Evolutionary conservation across 2,888 invertebrate genomes (phyloP).

Genomic region (Morpho achilles): DNA sequence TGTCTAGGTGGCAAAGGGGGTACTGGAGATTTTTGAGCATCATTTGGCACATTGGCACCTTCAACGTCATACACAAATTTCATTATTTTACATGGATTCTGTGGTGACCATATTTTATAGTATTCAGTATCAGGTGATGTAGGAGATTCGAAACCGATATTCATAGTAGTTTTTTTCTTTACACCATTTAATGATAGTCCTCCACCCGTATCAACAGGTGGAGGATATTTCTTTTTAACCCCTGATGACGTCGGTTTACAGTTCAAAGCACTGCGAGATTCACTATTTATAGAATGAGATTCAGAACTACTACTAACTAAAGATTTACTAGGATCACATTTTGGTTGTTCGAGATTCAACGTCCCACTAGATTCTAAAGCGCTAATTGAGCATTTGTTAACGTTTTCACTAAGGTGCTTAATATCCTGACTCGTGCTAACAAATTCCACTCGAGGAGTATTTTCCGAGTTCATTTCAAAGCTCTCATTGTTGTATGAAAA

Average conservation of each 20-base stretch:
- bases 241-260: constrained; percentile 64
- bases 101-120: constrained; percentile 84
- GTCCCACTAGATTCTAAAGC: constrained; percentile 70
- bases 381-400: constrained; percentile 79
- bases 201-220: constrained; percentile 76
- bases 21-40: constrained; percentile 82
- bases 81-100: constrained; percentile 79
- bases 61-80: constrained; percentile 76
- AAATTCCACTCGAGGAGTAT: constrained; percentile 58
- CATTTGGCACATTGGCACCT: constrained; percentile 64
- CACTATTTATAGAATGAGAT: constrained; percentile 69
- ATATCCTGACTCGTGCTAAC: constrained; percentile 67
- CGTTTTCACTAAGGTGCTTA: constrained; percentile 71
- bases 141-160: constrained; percentile 74
- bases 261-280: constrained; percentile 62
- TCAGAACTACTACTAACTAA: constrained; percentile 66
- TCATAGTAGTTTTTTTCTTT: constrained; percentile 82
- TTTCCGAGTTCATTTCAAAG: constrained; percentile 73
- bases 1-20: constrained; percentile 86
- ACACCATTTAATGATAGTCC: constrained; percentile 72
- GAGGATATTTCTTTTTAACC: constrained; percentile 78
- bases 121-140: constrained; percentile 81
- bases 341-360: constrained; percentile 59
- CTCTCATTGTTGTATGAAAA: constrained; percentile 74
- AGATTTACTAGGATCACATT: constrained; percentile 75